Base-by-base conservation (phyloP, 2,113 vertebrate genomes). In the Rhabdornis inornatus region DNA sequence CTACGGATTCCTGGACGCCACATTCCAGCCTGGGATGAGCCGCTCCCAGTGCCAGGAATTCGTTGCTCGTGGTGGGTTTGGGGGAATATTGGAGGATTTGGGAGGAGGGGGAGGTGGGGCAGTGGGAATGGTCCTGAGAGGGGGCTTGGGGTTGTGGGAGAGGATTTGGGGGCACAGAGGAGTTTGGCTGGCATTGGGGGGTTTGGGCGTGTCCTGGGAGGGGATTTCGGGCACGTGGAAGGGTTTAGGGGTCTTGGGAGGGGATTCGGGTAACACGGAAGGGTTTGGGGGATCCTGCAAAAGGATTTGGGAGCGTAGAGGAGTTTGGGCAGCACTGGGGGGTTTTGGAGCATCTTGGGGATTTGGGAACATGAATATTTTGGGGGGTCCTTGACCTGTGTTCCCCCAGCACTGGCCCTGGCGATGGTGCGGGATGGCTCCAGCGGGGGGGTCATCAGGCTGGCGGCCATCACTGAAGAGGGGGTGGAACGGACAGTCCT, bases 31-130 rank as follows among this genome's bases (percentile, higher is more conserved):
- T 2, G 85, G 85, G 11, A 79, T 87, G 65, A 87, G 49, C 65
- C 85, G 85, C n/a, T 47, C 65, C 13, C 75, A 79, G 49, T 87
- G 85, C 75, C 75, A 87, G 57, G 85, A 79, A 23, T 79, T 87
- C 1, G 85, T 87, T 0, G 75, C 85, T 15, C 83, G 83, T 45
- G 83, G 83, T 87, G 45, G 33, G 65, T 79, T 78, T 63, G n/a
- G 47, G 47, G 13, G 8, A 39, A 39, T 27, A 24, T 1, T 39
- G 15, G 30, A 19, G n/a, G 24, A n/a, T 8, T 45, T 1, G 6
- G 25, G 21, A 21, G 11, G 35, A 7, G 15, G 3, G 35, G 21
- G 33, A 13, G 15, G 3, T 30, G 21, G 33, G 13, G 31, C 18
- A 20, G 31, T 57, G 31, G 23, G 27, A 37, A 63, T 17, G 21